These are phyloP conservation scores for Bungarus multicinctus DNA, from an alignment of 2,113 vertebrate genomes.

Conservation along the genomic window DNA sequence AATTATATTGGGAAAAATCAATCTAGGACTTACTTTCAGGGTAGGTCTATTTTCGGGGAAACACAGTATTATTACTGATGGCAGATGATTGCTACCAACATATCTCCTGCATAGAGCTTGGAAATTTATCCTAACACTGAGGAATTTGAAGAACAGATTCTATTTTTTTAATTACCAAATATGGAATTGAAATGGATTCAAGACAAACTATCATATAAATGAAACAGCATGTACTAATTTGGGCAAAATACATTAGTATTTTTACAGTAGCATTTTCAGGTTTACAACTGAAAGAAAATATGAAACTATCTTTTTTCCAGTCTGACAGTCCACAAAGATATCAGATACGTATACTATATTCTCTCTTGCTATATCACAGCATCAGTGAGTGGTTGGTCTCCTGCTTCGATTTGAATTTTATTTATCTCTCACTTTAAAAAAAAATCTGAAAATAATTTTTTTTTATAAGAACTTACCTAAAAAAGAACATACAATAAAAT, in stretches of 20 bases:
- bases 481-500: background rate
- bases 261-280: background rate
- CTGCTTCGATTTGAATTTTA: background rate
- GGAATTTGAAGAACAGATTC: background rate
- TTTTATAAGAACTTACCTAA: background rate
- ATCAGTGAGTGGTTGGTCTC: background rate
- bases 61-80: background rate
- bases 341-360: background rate
- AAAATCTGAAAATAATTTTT: background rate
- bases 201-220: background rate
- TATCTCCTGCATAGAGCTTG: background rate
- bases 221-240: background rate
- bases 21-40: too few relatives aligned
- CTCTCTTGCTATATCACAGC: background rate
- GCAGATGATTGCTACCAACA: background rate
- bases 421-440: background rate
- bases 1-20: too few relatives aligned
- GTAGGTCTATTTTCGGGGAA: too few relatives aligned
- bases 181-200: background rate
- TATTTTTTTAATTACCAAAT: background rate
- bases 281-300: background rate
- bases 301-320: background rate
- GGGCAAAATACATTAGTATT: background rate
- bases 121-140: background rate
- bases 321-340: background rate